Conservation (phyloP, 2,113 vertebrate species). For the Otolemur garnettii region DNA sequence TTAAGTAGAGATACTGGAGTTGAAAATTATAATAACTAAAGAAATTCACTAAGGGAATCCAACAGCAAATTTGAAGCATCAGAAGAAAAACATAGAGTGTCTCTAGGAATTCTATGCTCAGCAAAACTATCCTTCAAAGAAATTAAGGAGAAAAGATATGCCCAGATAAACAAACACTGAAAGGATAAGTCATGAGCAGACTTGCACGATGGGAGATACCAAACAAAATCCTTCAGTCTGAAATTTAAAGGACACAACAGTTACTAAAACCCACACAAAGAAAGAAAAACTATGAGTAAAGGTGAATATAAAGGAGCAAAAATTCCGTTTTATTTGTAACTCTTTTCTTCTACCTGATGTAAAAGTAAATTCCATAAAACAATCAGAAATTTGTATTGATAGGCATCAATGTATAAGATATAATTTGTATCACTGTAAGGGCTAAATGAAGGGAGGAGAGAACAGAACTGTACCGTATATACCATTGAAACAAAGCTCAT, state of each 20-base stretch:
- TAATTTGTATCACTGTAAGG: neutral
- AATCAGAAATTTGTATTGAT: neutral
- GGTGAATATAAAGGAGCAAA: neutral
- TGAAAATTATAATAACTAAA: neutral
- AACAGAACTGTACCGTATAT: neutral
- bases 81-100: slow-evolving; percentile 19
- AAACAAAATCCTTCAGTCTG: neutral
- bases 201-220: neutral
- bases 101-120: neutral
- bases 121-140: neutral
- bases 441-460: neutral
- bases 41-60: neutral
- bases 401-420: neutral
- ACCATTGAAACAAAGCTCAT: neutral
- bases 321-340: neutral
- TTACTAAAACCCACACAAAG: neutral
- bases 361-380: neutral
- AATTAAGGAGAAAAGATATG: neutral
- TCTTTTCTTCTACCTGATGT: neutral
- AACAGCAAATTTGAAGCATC: neutral
- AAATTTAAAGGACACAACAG: neutral
- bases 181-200: neutral
- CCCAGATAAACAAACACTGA: neutral
- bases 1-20: neutral
- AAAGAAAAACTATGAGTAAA: neutral